phyloP scores from a whole-genome alignment of 2,888 invertebrate genomes.

The Actias luna region DNA sequence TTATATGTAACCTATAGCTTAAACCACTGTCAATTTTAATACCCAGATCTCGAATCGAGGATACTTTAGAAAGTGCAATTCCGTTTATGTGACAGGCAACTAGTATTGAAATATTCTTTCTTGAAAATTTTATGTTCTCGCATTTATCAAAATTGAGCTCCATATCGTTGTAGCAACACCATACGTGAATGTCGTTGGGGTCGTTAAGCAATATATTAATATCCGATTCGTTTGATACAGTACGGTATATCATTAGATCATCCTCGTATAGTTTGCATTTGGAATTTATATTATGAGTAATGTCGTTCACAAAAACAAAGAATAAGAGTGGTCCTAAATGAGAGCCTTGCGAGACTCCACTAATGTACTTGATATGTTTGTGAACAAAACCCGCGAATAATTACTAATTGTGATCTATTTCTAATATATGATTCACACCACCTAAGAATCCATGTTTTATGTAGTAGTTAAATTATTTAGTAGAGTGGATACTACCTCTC shows the following conservation, averaged over 20 bases:
- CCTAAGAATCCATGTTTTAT: background rate
- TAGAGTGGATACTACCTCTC: too few relatives aligned
- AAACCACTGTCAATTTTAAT: background rate
- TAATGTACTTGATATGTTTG: background rate
- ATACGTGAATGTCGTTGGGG: background rate
- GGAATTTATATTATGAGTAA: background rate
- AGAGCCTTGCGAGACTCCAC: background rate
- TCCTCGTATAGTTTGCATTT: background rate
- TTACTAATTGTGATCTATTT: background rate
- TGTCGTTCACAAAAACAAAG: background rate
- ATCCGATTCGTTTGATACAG: background rate
- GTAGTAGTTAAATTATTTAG: too few relatives aligned
- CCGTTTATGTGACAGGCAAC: background rate
- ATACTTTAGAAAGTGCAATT: background rate
- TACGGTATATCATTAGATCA: background rate
- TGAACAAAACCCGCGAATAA: background rate
- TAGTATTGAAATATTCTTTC: background rate
- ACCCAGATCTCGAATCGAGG: background rate
- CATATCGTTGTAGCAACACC: background rate
- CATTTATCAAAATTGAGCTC: background rate
- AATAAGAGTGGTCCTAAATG: background rate
- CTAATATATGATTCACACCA: background rate
- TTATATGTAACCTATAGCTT: background rate
- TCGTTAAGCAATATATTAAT: background rate
- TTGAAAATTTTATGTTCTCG: background rate